Conservation (phyloP, 2,888 invertebrate species). For the Cantharis lateralis region DNA sequence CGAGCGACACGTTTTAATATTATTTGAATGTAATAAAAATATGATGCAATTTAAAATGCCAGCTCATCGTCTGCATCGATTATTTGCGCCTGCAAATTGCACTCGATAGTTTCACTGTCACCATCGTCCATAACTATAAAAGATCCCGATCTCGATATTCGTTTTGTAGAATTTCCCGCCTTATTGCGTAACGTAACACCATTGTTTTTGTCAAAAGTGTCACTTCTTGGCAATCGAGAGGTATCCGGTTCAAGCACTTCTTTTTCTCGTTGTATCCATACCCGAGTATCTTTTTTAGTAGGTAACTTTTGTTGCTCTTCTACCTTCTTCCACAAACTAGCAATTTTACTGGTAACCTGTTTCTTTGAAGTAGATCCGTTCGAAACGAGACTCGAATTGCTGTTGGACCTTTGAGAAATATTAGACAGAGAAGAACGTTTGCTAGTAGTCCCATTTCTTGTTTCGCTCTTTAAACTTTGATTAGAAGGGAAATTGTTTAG, state of each 20-base stretch:
- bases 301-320: constrained; percentile 68
- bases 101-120: constrained; percentile 6
- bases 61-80: not conserved
- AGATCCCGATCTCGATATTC: constrained; percentile 59
- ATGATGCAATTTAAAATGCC: constrained; percentile 2
- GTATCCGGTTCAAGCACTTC: constrained; percentile 25
- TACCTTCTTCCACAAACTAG: constrained; percentile 79
- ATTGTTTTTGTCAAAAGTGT: constrained; percentile 65
- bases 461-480: constrained; percentile 61
- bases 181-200: constrained; percentile 38
- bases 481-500: constrained; percentile 60
- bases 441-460: constrained; percentile 11
- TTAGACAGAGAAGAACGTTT: constrained; percentile 38
- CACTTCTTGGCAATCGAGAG: constrained; percentile 63
- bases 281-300: constrained; percentile 55
- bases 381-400: constrained; percentile 65
- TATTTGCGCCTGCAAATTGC: not conserved
- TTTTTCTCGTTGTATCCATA: constrained; percentile 46
- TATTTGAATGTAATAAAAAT: not conserved
- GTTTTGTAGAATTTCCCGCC: constrained; percentile 48
- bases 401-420: constrained; percentile 58
- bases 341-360: constrained; percentile 78
- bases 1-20: not conserved
- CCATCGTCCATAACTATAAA: constrained; percentile 56
- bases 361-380: constrained; percentile 57